Evolutionary conservation across 2,797 vertebrate genomes (phyloP).

Genomic region (Chelon labrosus): DNA sequence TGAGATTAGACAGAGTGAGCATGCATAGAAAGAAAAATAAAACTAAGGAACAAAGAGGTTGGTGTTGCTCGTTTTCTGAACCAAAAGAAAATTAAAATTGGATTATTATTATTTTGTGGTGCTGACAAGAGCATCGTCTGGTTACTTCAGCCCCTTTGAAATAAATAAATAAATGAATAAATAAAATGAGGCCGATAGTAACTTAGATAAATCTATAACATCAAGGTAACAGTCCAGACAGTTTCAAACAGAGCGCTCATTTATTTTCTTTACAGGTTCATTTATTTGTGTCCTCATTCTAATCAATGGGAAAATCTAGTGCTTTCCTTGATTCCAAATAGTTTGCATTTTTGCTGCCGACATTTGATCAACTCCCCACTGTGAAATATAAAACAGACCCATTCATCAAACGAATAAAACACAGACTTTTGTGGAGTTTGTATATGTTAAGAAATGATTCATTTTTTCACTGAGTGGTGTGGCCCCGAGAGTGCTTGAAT

Average conservation of each 20-base stretch:
- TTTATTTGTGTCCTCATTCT: conserved; percentile 22
- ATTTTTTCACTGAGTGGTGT: conserved; percentile 18
- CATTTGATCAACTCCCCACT: conserved; percentile 39
- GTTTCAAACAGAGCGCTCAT: conserved; percentile 2
- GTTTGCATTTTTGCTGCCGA: conserved; percentile 44
- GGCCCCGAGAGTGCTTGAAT: conserved; percentile 14
- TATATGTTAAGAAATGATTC: conserved; percentile 48
- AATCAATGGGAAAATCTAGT: conserved; percentile 20
- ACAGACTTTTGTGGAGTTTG: conserved; percentile 50
- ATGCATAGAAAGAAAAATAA: not conserved
- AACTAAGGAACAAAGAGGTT: conserved; percentile 20
- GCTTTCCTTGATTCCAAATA: conserved; percentile 16
- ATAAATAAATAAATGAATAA: no score
- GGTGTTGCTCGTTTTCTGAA: conserved; percentile 18
- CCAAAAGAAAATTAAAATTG: not conserved
- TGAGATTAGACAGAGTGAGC: conserved; percentile 33
- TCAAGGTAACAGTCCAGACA: not conserved
- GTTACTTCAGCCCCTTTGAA: no score
- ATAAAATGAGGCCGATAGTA: no score
- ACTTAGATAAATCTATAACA: no score
- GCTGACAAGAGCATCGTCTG: no score
- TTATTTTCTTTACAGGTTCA: conserved; percentile 12
- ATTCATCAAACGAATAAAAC: conserved; percentile 47
- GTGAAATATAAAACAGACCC: conserved; percentile 56
- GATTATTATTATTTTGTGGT: not conserved